Evolutionary conservation across 2,113 vertebrate genomes (phyloP).

Genomic region (Fregetta grallaria): DNA sequence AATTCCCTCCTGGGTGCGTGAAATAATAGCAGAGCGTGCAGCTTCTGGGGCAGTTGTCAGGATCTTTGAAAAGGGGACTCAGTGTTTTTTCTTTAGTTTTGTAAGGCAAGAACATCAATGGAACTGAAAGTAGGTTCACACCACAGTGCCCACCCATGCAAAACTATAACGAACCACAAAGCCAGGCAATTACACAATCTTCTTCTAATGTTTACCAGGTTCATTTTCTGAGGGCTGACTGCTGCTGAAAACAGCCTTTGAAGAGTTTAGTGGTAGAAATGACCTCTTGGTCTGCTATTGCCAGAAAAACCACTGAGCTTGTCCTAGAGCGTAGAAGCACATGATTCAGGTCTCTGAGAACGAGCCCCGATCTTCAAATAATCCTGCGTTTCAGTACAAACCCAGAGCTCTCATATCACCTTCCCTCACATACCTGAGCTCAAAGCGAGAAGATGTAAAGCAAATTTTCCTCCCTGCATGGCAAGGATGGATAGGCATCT

Average conservation of each 20-base stretch:
- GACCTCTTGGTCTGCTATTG: background rate
- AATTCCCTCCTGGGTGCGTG: background rate
- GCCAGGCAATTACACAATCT: background rate
- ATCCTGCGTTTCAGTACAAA: background rate
- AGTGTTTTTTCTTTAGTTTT: background rate
- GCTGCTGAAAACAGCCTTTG: background rate
- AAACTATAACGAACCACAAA: background rate
- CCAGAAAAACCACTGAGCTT: background rate
- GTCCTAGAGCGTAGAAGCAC: background rate
- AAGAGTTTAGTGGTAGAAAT: background rate
- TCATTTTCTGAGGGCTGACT: background rate
- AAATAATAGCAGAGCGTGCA: background rate
- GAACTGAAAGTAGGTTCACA: slow-evolving; percentile 24
- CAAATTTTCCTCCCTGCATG: background rate
- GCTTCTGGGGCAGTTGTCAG: background rate
- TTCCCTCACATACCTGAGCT: background rate
- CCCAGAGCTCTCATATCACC: background rate
- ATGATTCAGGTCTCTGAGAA: background rate
- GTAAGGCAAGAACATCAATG: background rate
- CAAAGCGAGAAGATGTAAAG: background rate
- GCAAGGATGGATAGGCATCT: background rate
- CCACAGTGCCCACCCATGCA: slow-evolving; percentile 16
- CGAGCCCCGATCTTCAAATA: background rate
- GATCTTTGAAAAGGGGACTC: background rate
- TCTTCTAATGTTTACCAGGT: background rate